Evolutionary conservation across 92 coral and sea anemone genomes (phyloP).

Genomic region (Porites rus): DNA sequence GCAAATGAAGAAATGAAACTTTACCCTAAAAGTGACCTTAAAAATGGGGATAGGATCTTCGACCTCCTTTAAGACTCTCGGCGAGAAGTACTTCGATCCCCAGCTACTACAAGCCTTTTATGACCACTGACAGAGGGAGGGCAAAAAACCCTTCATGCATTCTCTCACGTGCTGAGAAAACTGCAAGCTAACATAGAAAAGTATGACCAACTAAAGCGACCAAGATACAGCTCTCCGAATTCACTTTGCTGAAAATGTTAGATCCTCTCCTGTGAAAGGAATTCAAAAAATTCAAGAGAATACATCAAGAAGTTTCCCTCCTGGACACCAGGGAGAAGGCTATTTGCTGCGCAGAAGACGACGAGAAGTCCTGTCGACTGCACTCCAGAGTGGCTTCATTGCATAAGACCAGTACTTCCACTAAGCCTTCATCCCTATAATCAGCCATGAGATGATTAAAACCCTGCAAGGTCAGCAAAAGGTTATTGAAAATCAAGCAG

Average conservation of each 20-base stretch:
- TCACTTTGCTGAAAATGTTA: slow-evolving; percentile 43
- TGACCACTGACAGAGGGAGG: slow-evolving; percentile 43
- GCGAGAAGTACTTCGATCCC: neutral
- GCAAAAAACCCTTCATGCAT: slow-evolving; percentile 27
- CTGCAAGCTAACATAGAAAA: neutral
- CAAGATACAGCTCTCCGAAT: slow-evolving; percentile 9
- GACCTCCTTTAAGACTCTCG: neutral
- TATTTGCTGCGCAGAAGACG: slow-evolving; percentile 49
- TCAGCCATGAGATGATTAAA: slow-evolving; percentile 6
- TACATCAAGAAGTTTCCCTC: slow-evolving; percentile 14
- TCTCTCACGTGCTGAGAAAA: slow-evolving; percentile 48
- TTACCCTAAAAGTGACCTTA: neutral
- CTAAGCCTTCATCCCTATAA: neutral
- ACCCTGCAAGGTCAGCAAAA: slow-evolving; percentile 24
- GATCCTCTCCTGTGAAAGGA: slow-evolving; percentile 32
- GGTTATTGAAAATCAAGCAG: slow-evolving; percentile 3
- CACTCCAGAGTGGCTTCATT: too few species aligned
- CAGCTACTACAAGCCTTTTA: slow-evolving; percentile 51
- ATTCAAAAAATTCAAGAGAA: slow-evolving; percentile 17
- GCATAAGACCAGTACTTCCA: neutral
- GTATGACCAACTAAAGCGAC: neutral
- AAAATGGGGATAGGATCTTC: neutral
- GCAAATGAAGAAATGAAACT: neutral
- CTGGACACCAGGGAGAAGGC: slow-evolving; percentile 48
- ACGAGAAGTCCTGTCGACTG: neutral